phyloP scores from a whole-genome alignment of 2,113 vertebrate species.

The Cricetomys ansorgei region DNA sequence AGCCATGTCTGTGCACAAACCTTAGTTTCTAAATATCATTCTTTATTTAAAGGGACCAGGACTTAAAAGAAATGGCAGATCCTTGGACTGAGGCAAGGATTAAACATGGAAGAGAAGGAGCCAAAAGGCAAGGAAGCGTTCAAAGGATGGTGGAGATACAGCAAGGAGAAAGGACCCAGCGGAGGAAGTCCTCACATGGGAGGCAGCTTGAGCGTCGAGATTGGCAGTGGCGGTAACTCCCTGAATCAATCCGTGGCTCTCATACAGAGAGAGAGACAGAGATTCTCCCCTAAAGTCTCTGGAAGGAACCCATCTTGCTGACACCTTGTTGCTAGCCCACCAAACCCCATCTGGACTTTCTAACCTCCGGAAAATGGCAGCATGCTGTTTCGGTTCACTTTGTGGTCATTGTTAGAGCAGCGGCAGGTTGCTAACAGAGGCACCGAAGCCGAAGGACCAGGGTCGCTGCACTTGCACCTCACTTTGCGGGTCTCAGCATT shows the following conservation, averaged over 20 bases:
- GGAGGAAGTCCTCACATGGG: background rate
- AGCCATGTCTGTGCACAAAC: background rate
- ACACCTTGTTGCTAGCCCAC: background rate
- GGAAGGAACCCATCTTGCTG: background rate
- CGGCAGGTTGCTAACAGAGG: background rate
- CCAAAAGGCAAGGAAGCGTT: background rate
- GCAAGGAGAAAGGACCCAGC: background rate
- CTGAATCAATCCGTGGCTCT: background rate
- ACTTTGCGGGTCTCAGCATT: background rate
- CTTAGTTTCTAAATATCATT: background rate
- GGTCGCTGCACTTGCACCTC: background rate
- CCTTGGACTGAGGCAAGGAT: background rate
- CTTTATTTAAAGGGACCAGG: background rate
- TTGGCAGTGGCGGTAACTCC: background rate
- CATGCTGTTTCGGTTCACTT: background rate
- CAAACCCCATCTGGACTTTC: background rate
- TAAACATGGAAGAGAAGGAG: background rate
- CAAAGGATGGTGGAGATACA: background rate
- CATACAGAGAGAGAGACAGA: background rate
- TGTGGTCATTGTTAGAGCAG: background rate
- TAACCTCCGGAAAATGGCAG: background rate
- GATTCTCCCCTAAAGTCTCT: background rate
- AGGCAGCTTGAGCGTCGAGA: background rate
- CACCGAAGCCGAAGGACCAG: background rate
- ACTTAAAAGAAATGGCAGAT: background rate